Percentiles rank a stretch among this genome's conserved stretches.
Conservation (phyloP, 1,140 invertebrate species). For the Drosophila seguyi region DNA sequence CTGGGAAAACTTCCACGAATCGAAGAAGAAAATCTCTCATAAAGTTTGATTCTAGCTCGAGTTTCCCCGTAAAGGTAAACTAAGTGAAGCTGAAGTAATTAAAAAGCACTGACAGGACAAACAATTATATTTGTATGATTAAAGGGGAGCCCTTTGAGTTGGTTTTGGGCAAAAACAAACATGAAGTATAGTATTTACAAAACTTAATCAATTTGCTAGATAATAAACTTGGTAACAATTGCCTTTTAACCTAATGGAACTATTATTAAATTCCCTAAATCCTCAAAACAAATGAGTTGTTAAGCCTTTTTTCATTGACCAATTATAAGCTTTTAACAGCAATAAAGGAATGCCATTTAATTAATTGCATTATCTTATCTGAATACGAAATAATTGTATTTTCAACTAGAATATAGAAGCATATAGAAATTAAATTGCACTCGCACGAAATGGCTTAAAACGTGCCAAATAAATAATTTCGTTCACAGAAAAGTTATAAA, state of each 20-base stretch:
- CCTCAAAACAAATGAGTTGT: not conserved
- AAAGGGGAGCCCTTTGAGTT: not conserved
- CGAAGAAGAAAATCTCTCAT: constrained; percentile 20
- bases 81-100: not conserved
- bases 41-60: constrained; percentile 18
- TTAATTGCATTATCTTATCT: not conserved
- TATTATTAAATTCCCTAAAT: not conserved
- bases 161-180: not conserved
- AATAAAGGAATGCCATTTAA: not conserved
- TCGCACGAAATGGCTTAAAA: not conserved
- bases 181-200: not conserved
- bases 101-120: constrained; percentile 1
- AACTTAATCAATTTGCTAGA: not conserved
- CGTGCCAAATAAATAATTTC: constrained; percentile 25
- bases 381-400: not conserved
- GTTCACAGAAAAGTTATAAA: constrained; percentile 10
- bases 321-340: not conserved
- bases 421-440: not conserved
- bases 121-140: not conserved
- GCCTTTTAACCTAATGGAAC: not conserved
- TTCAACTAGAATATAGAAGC: no score
- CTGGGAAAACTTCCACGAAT: constrained; percentile 29
- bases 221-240: not conserved
- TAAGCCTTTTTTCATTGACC: not conserved
- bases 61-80: not conserved